These are phyloP conservation scores for Kradibia gibbosae DNA, from an alignment of 1,140 invertebrate genomes.

Conservation along the genomic window DNA sequence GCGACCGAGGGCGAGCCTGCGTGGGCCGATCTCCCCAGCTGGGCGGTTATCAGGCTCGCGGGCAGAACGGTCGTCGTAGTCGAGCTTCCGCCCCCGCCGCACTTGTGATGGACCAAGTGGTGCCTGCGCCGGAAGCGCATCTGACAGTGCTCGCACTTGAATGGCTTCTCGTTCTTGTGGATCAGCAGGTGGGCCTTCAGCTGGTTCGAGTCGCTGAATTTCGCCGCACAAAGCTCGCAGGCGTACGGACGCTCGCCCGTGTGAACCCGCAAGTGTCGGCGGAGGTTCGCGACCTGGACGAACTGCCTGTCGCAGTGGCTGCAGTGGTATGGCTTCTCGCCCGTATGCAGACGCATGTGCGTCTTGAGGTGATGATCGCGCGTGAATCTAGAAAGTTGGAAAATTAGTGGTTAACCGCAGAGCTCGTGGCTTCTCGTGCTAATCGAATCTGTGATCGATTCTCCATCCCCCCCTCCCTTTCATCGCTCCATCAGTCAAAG, in stretches of 20 bases:
- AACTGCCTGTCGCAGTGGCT: slow-evolving; percentile 92
- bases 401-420: not conserved
- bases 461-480: not conserved
- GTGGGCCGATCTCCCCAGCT: slow-evolving; percentile 55
- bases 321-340: slow-evolving; percentile 94
- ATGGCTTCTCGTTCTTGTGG: slow-evolving; percentile 92
- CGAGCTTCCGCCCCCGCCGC: slow-evolving; percentile 68
- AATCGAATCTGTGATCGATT: no score
- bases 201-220: slow-evolving; percentile 95
- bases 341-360: slow-evolving; percentile 93
- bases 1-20: slow-evolving; percentile 63
- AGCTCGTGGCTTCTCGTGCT: no score
- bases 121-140: slow-evolving; percentile 86
- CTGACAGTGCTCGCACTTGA: slow-evolving; percentile 83
- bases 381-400: slow-evolving; percentile 79
- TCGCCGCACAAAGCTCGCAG: slow-evolving; percentile 89
- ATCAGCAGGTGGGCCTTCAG: slow-evolving; percentile 92
- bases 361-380: slow-evolving; percentile 96
- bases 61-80: slow-evolving; percentile 1
- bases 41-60: not conserved
- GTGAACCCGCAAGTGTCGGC: slow-evolving; percentile 94
- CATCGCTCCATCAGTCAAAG: not conserved
- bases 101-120: slow-evolving; percentile 89
- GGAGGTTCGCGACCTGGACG: slow-evolving; percentile 94
- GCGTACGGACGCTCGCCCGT: slow-evolving; percentile 95